A percentile compares a stretch with the other conserved stretches of the same genome.
These are phyloP conservation scores for Vanessa atalanta DNA, from an alignment of 1,140 invertebrate species.

Conservation along the genomic window DNA sequence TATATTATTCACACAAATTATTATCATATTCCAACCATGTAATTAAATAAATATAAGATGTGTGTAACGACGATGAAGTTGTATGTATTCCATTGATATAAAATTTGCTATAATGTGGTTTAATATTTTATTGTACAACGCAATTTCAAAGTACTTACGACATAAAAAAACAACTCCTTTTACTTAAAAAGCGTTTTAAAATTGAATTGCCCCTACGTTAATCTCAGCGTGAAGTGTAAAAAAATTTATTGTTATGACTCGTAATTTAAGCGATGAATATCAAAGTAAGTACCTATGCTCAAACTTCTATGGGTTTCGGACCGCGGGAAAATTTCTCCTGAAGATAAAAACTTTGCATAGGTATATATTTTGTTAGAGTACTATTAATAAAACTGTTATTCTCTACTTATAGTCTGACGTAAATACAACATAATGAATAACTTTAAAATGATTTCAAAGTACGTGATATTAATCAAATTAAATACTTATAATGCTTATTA, in stretches of 20 bases:
- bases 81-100: too few relatives aligned
- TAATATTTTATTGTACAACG: conserved; percentile 13
- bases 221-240: conserved; percentile 36
- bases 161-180: conserved; percentile 11
- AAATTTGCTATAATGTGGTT: too few relatives aligned
- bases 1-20: too few relatives aligned
- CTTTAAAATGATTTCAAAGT: neutral
- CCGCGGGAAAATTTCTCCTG: conserved; percentile 9
- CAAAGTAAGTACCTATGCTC: conserved; percentile 13
- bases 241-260: conserved; percentile 38
- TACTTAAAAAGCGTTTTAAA: conserved; percentile 18
- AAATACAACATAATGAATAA: neutral
- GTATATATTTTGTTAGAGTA: neutral
- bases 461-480: neutral
- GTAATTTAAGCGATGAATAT: conserved; percentile 21
- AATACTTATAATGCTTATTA: neutral
- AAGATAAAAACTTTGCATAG: neutral
- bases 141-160: conserved; percentile 13
- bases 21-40: too few relatives aligned
- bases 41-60: too few relatives aligned
- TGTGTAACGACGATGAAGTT: too few relatives aligned
- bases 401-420: neutral
- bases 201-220: conserved; percentile 24
- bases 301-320: conserved; percentile 18
- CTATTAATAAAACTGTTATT: neutral